Conservation (phyloP, 30 jellyfish, hydroid and myxozoan species). For the Turritopsis dohrnii region DNA sequence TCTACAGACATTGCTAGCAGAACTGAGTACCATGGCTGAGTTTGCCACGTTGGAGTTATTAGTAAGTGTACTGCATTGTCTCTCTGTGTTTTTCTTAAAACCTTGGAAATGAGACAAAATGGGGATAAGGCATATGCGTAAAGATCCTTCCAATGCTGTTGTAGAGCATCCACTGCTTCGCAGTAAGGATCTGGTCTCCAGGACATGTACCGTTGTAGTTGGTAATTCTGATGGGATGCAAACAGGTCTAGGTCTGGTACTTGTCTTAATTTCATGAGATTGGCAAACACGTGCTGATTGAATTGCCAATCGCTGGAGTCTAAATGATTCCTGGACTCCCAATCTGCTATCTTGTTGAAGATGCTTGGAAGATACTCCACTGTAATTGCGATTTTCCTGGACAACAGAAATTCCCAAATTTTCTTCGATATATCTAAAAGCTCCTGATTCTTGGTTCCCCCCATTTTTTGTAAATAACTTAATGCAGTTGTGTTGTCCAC, state of each 20-base stretch:
- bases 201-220: neutral
- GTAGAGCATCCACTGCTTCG: conserved; percentile 18
- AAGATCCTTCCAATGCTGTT: neutral
- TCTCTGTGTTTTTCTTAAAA: neutral
- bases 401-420: no score
- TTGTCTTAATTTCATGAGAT: neutral
- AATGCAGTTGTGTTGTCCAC: neutral
- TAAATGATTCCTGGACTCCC: neutral
- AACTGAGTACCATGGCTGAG: conserved; percentile 5
- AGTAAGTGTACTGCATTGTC: neutral
- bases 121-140: conserved; percentile 14
- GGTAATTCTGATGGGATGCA: neutral
- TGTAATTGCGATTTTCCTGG: no score
- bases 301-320: neutral
- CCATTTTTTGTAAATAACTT: no score
- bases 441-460: no score
- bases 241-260: neutral
- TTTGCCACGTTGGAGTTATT: conserved; percentile 28
- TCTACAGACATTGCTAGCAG: conserved; percentile 13
- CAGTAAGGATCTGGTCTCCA: conserved; percentile 21
- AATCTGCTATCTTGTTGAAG: no score
- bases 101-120: conserved; percentile 17
- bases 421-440: no score
- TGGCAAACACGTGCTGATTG: neutral
- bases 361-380: no score